These are phyloP conservation scores for Tyrophagus putrescentiae DNA, from an alignment of 1,140 invertebrate genomes.

Conservation along the genomic window DNA sequence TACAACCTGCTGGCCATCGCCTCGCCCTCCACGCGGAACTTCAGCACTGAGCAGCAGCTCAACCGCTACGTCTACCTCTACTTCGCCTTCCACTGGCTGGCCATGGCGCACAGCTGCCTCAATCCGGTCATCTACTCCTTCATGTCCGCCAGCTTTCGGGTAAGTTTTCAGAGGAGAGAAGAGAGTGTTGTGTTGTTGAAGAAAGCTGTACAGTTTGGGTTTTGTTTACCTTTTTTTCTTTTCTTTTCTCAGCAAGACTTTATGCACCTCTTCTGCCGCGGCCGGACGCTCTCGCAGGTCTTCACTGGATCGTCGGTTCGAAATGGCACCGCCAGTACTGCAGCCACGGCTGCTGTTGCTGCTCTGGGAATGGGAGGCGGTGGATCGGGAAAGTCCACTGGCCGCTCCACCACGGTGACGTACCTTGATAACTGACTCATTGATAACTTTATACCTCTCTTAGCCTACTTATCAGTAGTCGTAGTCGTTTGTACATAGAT, in stretches of 20 bases:
- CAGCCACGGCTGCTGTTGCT: too few species aligned
- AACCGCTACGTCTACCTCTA: conserved; percentile 32
- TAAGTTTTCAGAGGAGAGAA: too few species aligned
- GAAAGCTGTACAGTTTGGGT: too few species aligned
- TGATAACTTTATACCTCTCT: too few species aligned
- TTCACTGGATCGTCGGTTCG: neutral
- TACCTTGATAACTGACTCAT: too few species aligned
- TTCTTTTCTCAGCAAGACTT: neutral
- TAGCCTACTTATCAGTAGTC: too few species aligned
- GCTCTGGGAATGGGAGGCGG: too few species aligned
- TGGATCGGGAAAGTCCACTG: too few species aligned
- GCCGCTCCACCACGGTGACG: too few species aligned
- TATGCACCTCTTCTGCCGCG: neutral
- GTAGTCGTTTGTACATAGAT: too few species aligned
- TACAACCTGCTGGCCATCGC: conserved; percentile 33
- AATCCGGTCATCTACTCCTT: conserved; percentile 78
- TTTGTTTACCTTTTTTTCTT: neutral
- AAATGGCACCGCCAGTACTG: too few species aligned
- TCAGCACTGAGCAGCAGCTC: conserved; percentile 28
- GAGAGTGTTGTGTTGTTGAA: too few species aligned
- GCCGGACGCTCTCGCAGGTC: neutral
- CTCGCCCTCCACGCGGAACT: conserved; percentile 21
- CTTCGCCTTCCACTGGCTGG: conserved; percentile 34
- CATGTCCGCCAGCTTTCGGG: conserved; percentile 67
- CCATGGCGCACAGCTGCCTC: conserved; percentile 56